Evolutionary conservation across 2,797 vertebrate genomes (phyloP), one percentile per base, ranked within the genome.

Genomic region (Gymnoscopelus microlampas): DNA sequence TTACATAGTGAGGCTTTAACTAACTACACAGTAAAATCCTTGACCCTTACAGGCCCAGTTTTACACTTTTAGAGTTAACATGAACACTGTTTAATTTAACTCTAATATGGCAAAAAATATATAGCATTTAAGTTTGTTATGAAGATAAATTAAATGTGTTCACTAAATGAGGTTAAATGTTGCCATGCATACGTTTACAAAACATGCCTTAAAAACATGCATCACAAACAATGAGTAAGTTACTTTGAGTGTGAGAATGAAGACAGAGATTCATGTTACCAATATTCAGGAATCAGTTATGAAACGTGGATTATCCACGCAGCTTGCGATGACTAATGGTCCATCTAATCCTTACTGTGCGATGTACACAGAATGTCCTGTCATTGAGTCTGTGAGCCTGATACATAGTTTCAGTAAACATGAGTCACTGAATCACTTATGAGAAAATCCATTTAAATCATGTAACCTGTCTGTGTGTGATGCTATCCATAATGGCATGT

Each of bases 141-240:
- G 39, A 44, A 44, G 9, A 7, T 3, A 1, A 44, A 44, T 35
- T 35, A 35, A 35, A 32, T 10, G 11, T 15, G 32, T 55, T 19
- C 1, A 19, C 12, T 56, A 2, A 60, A 4, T 44, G 3, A 24
- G 15, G n/a, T 54, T 59, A 57, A 64, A 19, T 49, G 53, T 12
- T 53, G 47, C 4, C 66, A 62, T 86, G 84, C 82, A 76, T 2
- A n/a, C 0, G 14, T 24, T 15, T 9, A 50, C 13, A 62, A 68
- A 61, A 44, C 74, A 87, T 84, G 84, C 88, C 29, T 64, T 3
- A 78, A 64, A 71, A 48, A 77, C 84, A 70, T 86, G 85, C 84
- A 86, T 65, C 63, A 66, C 63, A 63, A 60, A 75, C 62, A 76
- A 19, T 58, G 56, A 79, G 23, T 55, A 39, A 50, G 77, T 70